A percentile compares a stretch with the other conserved stretches of the same genome.
Evolutionary conservation across 1,140 invertebrate species (phyloP).

Genomic region (Drosophila aff.): DNA sequence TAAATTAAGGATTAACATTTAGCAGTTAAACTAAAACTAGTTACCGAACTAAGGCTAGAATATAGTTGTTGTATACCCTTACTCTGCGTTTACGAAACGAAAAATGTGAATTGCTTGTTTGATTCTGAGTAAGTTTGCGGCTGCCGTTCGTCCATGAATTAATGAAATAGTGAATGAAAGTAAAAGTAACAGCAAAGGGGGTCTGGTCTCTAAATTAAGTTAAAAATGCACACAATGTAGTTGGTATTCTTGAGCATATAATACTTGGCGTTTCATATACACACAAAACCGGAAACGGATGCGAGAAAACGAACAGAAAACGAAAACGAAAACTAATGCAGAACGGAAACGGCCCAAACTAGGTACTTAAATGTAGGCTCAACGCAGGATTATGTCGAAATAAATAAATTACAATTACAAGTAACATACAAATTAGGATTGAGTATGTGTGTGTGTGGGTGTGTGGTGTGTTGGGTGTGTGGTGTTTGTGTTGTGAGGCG

Average conservation of each 20-base stretch:
- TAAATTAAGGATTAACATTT: slow-evolving; percentile 52
- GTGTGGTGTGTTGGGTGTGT: background rate
- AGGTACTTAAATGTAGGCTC: slow-evolving; percentile 25
- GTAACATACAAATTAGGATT: slow-evolving; percentile 73
- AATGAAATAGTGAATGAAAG: slow-evolving; percentile 1
- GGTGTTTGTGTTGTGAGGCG: slow-evolving; percentile 17
- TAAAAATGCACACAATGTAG: slow-evolving; percentile 66
- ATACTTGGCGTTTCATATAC: slow-evolving; percentile 66
- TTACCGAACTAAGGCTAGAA: slow-evolving; percentile 62
- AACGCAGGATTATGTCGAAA: slow-evolving; percentile 38
- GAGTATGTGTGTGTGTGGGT: slow-evolving; percentile 56
- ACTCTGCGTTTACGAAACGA: slow-evolving; percentile 47
- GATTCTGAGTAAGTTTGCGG: slow-evolving; percentile 68
- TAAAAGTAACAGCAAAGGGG: slow-evolving; percentile 24
- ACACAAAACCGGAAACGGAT: slow-evolving; percentile 37
- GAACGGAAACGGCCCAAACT: slow-evolving; percentile 25
- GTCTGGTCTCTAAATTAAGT: slow-evolving; percentile 45
- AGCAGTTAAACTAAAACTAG: slow-evolving; percentile 52
- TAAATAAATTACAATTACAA: slow-evolving; percentile 80
- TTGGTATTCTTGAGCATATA: slow-evolving; percentile 72
- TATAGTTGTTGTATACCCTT: slow-evolving; percentile 47
- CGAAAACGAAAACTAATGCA: slow-evolving; percentile 4
- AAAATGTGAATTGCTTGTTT: slow-evolving; percentile 74
- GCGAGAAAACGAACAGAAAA: slow-evolving; percentile 34
- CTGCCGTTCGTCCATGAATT: slow-evolving; percentile 48